Evolutionary conservation across 2,113 vertebrate genomes (phyloP).

Genomic region (Colossoma macropomum): DNA sequence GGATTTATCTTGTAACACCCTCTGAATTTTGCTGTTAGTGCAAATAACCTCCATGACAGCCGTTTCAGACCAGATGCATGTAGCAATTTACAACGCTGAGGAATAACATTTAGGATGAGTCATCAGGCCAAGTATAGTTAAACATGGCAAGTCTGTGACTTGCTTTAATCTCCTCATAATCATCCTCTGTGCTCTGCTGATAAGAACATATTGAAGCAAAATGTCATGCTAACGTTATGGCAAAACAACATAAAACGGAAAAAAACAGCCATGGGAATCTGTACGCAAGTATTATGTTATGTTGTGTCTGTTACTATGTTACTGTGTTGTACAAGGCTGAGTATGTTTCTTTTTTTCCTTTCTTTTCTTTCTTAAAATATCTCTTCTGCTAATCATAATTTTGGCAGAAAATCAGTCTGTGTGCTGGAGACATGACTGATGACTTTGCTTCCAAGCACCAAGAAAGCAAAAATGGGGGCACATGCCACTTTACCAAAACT

Average conservation of each 20-base stretch:
- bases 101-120: constrained; percentile 2
- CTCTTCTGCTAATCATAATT: no score
- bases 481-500: no score
- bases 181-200: constrained; percentile 33
- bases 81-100: neutral
- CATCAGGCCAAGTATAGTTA: neutral
- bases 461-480: no score
- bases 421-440: no score
- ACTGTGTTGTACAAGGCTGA: no score
- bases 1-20: neutral
- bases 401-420: no score
- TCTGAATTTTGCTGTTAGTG: neutral
- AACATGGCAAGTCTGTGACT: constrained; percentile 8
- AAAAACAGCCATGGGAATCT: no score
- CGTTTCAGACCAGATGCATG: neutral
- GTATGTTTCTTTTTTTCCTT: no score
- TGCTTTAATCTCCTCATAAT: neutral
- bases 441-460: no score
- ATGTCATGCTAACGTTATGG: constrained; percentile 31
- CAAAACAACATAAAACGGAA: constrained; percentile 26
- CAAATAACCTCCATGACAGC: neutral
- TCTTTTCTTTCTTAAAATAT: no score
- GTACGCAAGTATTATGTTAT: no score
- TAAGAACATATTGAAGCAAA: constrained; percentile 55
- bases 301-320: no score